A percentile compares a stretch with the other conserved stretches of the same genome.
These are phyloP conservation scores for Beroe forskalii DNA, from an alignment of 37 sponge, comb jelly and placozoan species.

Conservation along the genomic window DNA sequence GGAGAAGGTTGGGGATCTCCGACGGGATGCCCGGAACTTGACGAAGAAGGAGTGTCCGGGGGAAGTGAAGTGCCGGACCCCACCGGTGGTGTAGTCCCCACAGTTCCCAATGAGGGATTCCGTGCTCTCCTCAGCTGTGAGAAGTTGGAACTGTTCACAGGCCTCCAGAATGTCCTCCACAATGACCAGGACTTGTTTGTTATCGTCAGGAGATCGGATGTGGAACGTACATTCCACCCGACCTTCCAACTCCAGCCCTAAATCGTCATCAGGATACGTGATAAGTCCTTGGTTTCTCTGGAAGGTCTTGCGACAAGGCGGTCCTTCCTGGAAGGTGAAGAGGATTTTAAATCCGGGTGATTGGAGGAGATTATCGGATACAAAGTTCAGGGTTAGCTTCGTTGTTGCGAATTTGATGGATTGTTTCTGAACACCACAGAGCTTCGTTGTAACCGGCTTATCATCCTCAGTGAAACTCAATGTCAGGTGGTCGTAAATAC, in stretches of 20 bases:
- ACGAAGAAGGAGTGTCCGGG: not conserved
- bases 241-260: not conserved
- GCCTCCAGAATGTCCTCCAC: not conserved
- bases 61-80: not conserved
- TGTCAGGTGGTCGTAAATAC: not conserved
- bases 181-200: not conserved
- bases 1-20: not conserved
- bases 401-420: not conserved
- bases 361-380: slow-evolving; percentile 8
- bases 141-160: not conserved
- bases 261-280: not conserved
- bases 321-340: not conserved
- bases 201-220: not conserved
- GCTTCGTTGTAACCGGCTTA: not conserved
- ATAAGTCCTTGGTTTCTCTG: not conserved
- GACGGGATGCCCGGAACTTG: not conserved
- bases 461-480: not conserved
- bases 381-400: not conserved
- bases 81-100: not conserved
- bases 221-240: not conserved
- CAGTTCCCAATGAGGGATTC: not conserved
- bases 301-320: not conserved
- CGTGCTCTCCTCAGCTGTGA: not conserved
- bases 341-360: slow-evolving; percentile 22
- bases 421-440: slow-evolving; percentile 10